Evolutionary conservation across 2,113 vertebrate species (phyloP), one percentile per base, ranked within the genome.

Genomic region (Grus americana): DNA sequence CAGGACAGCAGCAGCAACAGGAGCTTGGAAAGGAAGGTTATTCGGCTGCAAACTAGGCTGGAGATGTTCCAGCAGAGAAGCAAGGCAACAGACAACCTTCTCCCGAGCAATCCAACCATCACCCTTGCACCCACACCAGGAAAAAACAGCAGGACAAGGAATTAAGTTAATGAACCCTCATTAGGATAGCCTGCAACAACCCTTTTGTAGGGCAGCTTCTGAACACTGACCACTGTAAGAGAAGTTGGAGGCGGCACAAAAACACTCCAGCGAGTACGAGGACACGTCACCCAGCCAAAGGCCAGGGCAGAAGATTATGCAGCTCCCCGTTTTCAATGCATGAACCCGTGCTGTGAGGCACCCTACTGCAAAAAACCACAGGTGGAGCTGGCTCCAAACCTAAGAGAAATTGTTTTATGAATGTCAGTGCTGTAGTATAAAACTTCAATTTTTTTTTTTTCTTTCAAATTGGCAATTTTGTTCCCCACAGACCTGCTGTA

Each of bases 221-320:
- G 29, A 73, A 44, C 2, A 0, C 38, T 27, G 80, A 66, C 30
- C 13, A 1, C 29, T 42, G 18, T 21, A 32, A 15, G 30, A 76
- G n/a, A 27, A 29, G 36, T 10, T 54, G 50, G 17, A 87, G 27
- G n/a, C 75, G 59, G 47, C 76, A 83, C n/a, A 63, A 29, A 76
- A 76, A 9, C 18, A 46, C 32, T 34, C 6, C 67, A 29, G 29
- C 0, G n/a, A 46, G 13, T 2, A 49, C 62, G 16, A 34, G 67
- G 72, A 79, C 21, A 54, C 4, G 2, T 4, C 49, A 13, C 17
- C 0, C 0, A 82, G 50, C 46, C 61, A 61, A 66, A 70, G 29
- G n/a, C 32, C 0, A 0, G 57, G 34, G n/a, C 3, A 76, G 63
- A 52, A 27, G 72, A 13, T 44, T 2, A 54, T 26, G 4, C 49